phyloP scores from a whole-genome alignment of 2,797 vertebrate species.

The Typhlichthys eigenmanni region DNA sequence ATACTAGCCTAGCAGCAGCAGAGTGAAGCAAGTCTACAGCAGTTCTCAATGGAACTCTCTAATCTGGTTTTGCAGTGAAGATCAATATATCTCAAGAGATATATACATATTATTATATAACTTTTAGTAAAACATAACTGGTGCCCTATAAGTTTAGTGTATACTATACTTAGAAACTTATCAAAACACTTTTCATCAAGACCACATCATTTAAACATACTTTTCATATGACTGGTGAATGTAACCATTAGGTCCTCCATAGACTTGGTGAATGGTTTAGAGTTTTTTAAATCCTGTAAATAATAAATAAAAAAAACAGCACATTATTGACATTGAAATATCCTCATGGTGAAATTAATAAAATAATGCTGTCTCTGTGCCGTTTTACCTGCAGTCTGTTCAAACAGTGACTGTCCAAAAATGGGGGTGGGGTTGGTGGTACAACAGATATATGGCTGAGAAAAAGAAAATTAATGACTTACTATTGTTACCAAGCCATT shows the following conservation, averaged over 20 bases:
- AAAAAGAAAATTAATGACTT: conserved; percentile 1
- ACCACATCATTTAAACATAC: conserved; percentile 72
- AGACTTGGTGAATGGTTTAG: conserved; percentile 85
- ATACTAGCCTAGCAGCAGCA: no score
- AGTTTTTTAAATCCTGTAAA: conserved; percentile 75
- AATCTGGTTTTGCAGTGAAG: no score
- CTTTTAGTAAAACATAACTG: no score
- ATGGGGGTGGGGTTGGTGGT: conserved; percentile 89
- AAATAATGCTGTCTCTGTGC: neutral
- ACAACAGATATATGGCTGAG: conserved; percentile 86
- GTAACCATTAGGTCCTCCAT: conserved; percentile 86
- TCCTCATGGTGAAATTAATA: neutral
- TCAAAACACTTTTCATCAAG: neutral
- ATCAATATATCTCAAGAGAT: no score
- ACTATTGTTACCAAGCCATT: neutral
- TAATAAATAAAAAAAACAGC: conserved; percentile 1
- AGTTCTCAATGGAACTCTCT: no score
- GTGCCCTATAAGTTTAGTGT: no score
- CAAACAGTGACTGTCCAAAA: conserved; percentile 59
- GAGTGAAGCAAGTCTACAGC: no score
- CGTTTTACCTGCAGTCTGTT: conserved; percentile 71
- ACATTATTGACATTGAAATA: neutral
- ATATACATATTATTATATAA: no score
- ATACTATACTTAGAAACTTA: no score
- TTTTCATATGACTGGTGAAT: conserved; percentile 83